phyloP scores from a whole-genome alignment of 2,113 vertebrate species.

The Nettapus auritus region DNA sequence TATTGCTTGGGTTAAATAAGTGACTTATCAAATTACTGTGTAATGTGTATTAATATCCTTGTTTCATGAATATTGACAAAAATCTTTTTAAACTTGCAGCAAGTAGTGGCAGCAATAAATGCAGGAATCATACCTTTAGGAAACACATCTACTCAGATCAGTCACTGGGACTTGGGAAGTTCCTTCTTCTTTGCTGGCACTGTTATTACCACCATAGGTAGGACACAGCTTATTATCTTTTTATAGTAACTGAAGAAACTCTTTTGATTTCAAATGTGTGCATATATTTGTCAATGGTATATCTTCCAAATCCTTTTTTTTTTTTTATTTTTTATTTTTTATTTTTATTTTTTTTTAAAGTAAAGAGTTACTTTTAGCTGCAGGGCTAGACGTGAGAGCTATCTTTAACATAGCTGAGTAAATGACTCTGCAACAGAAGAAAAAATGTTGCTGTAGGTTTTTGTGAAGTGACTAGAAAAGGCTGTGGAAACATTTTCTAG shows the following conservation, averaged over 20 bases:
- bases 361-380: background rate
- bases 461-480: background rate
- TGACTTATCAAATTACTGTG: constrained; percentile 5
- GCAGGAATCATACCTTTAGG: constrained; percentile 94
- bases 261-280: constrained; percentile 51
- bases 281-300: background rate
- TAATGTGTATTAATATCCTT: constrained; percentile 33
- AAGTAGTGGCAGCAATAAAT: constrained; percentile 94
- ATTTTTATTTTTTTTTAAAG: background rate
- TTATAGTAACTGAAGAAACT: constrained; percentile 45
- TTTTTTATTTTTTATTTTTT: too few species aligned
- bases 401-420: background rate
- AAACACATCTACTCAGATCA: constrained; percentile 91
- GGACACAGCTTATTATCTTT: constrained; percentile 76
- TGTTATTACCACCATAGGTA: constrained; percentile 99
- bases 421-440: background rate
- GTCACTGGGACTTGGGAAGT: constrained; percentile 98
- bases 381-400: background rate
- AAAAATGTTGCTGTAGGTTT: background rate
- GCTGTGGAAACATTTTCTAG: background rate
- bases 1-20: background rate
- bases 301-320: background rate
- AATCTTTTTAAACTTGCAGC: constrained; percentile 88
- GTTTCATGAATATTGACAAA: constrained; percentile 73
- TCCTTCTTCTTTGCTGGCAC: constrained; percentile 99